Conservation (phyloP, 2,888 invertebrate genomes). For the Zeuzera pyrina region DNA sequence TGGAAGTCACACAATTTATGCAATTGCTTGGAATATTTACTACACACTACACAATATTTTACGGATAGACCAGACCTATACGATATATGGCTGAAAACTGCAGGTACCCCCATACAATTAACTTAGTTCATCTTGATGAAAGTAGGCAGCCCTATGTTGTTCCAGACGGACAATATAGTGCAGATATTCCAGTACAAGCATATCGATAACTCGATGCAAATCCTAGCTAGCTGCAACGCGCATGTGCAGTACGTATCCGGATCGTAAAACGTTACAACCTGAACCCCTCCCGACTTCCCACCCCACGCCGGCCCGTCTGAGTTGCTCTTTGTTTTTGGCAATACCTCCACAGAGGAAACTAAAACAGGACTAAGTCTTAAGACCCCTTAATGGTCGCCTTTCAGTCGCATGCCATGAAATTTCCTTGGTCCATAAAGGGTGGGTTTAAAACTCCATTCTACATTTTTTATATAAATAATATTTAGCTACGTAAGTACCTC, state of each 20-base stretch:
- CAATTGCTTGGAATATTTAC: no score
- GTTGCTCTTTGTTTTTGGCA: conserved; percentile 65
- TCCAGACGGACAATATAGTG: no score
- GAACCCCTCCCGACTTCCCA: conserved; percentile 23
- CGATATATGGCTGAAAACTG: no score
- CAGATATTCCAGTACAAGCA: no score
- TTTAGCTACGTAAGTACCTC: no score
- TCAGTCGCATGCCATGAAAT: conserved; percentile 48
- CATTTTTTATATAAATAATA: no score
- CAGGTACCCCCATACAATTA: no score
- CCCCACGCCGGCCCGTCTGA: conserved; percentile 41
- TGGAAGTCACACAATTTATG: no score
- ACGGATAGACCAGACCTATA: no score
- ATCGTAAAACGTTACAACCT: conserved; percentile 67
- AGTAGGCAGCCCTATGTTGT: no score
- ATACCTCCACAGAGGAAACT: conserved; percentile 46
- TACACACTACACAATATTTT: no score
- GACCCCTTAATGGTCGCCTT: conserved; percentile 58
- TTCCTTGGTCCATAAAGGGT: conserved; percentile 45
- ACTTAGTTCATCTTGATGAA: no score
- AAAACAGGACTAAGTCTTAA: conserved; percentile 55
- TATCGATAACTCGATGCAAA: conserved; percentile 65
- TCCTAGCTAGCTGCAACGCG: conserved; percentile 52
- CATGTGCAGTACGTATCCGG: conserved; percentile 62
- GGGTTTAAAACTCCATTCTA: conserved; percentile 22